A percentile compares a stretch with the other conserved stretches of the same genome.
Evolutionary conservation across 2,113 vertebrate species (phyloP).

Genomic region (Hemiscyllium ocellatum): DNA sequence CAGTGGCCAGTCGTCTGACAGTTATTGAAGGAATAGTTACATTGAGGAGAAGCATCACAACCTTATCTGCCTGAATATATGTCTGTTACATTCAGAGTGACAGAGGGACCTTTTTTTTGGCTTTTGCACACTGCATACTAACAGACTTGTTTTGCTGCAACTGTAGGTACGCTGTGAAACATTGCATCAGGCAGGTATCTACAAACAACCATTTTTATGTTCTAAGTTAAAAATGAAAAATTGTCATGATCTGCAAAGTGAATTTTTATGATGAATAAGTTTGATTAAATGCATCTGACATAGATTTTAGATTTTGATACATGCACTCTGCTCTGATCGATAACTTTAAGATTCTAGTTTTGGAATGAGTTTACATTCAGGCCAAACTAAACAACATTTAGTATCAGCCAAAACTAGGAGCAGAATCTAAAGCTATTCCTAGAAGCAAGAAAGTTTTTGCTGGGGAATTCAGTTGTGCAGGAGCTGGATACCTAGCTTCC

Average conservation of each 20-base stretch:
- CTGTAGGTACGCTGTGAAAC: not conserved
- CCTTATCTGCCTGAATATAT: not conserved
- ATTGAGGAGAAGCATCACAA: not conserved
- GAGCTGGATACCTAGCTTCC: not conserved
- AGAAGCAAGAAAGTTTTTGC: too few species aligned
- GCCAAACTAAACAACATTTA: not conserved
- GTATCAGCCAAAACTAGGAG: not conserved
- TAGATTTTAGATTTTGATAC: not conserved
- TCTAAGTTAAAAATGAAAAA: not conserved
- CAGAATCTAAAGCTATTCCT: not conserved
- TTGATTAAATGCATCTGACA: not conserved
- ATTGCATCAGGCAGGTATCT: not conserved
- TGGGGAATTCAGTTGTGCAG: not conserved
- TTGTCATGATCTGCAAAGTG: not conserved
- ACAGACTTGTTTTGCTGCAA: not conserved
- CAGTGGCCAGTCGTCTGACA: not conserved
- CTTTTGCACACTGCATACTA: not conserved
- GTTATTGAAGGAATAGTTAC: not conserved
- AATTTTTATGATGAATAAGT: not conserved
- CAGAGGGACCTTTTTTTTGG: not conserved
- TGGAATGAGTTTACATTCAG: not conserved
- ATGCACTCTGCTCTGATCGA: not conserved
- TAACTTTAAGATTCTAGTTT: not conserved
- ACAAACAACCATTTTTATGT: not conserved
- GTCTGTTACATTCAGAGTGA: not conserved